A percentile compares a stretch with the other conserved stretches of the same genome.
Evolutionary conservation across 1,140 invertebrate genomes (phyloP).

Genomic region (Kradibia gibbosae): DNA sequence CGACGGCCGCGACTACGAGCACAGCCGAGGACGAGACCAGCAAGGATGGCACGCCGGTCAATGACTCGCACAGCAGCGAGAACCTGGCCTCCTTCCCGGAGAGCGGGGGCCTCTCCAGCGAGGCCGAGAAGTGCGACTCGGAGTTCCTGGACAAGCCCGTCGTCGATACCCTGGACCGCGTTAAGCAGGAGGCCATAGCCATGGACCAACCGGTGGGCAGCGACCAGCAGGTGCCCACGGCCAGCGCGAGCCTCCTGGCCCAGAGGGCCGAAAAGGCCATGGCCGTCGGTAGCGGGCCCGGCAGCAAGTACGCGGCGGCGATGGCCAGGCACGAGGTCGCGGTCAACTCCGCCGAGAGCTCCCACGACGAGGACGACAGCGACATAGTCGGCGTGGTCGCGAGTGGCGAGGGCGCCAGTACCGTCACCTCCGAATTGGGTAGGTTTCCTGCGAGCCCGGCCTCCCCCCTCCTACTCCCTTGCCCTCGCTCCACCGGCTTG

Average conservation of each 20-base stretch:
- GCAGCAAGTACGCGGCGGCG: neutral
- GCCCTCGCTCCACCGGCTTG: too few species aligned
- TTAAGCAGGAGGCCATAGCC: constrained; percentile 64
- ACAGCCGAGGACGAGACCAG: neutral
- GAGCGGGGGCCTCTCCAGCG: neutral
- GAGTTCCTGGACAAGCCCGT: constrained; percentile 22
- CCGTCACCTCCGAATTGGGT: constrained; percentile 73
- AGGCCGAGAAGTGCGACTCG: neutral
- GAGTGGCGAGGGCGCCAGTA: constrained; percentile 63
- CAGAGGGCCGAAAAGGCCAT: constrained; percentile 57
- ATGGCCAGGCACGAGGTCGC: constrained; percentile 60
- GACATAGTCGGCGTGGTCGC: constrained; percentile 65
- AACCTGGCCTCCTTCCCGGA: constrained; percentile 19
- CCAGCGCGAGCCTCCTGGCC: constrained; percentile 45
- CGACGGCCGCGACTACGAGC: constrained; percentile 2
- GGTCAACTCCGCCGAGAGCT: constrained; percentile 66
- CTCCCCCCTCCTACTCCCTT: too few species aligned
- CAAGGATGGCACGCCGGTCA: neutral
- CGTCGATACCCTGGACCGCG: constrained; percentile 63
- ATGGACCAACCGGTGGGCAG: constrained; percentile 55
- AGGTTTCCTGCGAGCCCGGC: constrained; percentile 62
- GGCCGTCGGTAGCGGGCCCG: neutral
- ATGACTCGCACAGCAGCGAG: constrained; percentile 6
- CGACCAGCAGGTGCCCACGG: constrained; percentile 64
- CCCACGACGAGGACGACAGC: constrained; percentile 69